These are phyloP conservation scores for Lepidocyrtoides sp. DNA, from an alignment of 2,888 invertebrate species.

Conservation along the genomic window DNA sequence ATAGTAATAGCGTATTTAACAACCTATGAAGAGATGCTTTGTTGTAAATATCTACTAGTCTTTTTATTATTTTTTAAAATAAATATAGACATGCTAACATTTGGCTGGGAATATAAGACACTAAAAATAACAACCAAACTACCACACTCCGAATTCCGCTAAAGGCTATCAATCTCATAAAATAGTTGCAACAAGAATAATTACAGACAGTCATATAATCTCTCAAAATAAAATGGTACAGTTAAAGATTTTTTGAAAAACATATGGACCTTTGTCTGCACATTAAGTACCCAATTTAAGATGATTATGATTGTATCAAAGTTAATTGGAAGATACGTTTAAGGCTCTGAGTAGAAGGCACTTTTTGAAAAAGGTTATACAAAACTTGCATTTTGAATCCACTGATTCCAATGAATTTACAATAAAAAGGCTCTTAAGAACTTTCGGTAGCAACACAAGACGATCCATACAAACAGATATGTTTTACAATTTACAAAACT, in stretches of 20 bases:
- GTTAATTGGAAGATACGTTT: slow-evolving; percentile 48
- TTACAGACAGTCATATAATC: neutral
- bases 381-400: slow-evolving; percentile 1
- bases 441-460: neutral
- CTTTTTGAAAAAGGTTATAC: neutral
- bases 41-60: neutral
- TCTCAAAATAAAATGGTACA: neutral
- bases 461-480: neutral
- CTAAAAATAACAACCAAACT: neutral
- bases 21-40: neutral
- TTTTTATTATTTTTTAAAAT: too few species aligned
- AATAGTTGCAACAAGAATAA: slow-evolving; percentile 17
- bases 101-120: too few species aligned
- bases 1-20: neutral
- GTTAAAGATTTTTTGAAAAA: neutral
- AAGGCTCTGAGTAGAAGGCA: slow-evolving; percentile 44
- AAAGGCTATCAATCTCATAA: neutral
- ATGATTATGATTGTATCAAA: slow-evolving; percentile 20
- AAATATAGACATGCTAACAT: too few species aligned
- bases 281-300: slow-evolving; percentile 25
- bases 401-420: neutral
- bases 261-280: slow-evolving; percentile 10
- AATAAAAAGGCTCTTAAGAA: slow-evolving; percentile 5
- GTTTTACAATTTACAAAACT: neutral
- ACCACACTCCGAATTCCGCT: neutral